These are phyloP conservation scores for Nothura maculosa DNA, from an alignment of 2,797 vertebrate species.

Conservation along the genomic window DNA sequence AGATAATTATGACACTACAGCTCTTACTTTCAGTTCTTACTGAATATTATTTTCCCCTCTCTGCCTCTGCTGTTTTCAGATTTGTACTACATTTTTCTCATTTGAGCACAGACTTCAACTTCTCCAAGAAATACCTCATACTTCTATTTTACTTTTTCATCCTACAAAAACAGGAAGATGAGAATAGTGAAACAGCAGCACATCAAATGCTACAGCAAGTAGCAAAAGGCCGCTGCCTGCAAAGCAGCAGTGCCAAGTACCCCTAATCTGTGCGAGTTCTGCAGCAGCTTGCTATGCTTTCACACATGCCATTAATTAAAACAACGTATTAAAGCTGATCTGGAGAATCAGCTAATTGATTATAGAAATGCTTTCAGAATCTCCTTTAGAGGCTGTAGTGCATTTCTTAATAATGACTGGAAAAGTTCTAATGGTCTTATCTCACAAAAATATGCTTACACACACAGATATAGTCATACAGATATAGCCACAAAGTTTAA, in stretches of 20 bases:
- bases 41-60: not conserved
- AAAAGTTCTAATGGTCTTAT: not conserved
- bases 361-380: slow-evolving; percentile 20
- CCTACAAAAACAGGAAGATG: not conserved
- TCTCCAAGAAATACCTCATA: not conserved
- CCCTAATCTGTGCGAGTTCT: not conserved
- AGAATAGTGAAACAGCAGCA: not conserved
- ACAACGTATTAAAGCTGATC: not conserved
- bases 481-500: not conserved
- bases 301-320: not conserved
- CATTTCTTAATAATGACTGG: not conserved
- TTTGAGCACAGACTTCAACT: not conserved
- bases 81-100: not conserved
- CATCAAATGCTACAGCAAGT: not conserved
- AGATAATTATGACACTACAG: not conserved
- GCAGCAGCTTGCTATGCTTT: not conserved
- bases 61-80: not conserved
- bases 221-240: not conserved
- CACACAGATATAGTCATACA: not conserved
- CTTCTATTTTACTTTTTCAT: not conserved
- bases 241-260: not conserved
- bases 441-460: slow-evolving; percentile 12
- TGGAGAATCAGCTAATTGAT: slow-evolving; percentile 42
- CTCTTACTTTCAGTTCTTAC: not conserved
- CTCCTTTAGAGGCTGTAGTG: not conserved